A percentile compares a stretch with the other conserved stretches of the same genome.
These are phyloP conservation scores for Cerastoderma edule DNA, from an alignment of 2,888 invertebrate species.

Conservation along the genomic window DNA sequence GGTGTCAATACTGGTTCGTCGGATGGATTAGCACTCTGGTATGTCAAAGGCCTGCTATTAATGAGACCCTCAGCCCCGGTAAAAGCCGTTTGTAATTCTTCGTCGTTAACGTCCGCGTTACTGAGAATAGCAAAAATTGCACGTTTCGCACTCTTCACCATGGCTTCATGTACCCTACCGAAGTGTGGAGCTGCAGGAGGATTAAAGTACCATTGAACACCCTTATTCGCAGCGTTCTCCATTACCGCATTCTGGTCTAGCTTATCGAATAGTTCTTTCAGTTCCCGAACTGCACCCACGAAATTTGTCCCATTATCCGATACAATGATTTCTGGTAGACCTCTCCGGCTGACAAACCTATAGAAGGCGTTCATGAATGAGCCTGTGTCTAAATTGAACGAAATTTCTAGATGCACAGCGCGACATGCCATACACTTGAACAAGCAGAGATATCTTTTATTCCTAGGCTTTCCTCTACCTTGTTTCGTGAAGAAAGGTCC, in stretches of 20 bases:
- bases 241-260: constrained; percentile 33
- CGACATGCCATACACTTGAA: constrained; percentile 42
- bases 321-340: constrained; percentile 34
- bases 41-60: constrained; percentile 27
- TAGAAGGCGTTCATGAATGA: constrained; percentile 45
- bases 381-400: constrained; percentile 41
- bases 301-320: constrained; percentile 53
- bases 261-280: constrained; percentile 19
- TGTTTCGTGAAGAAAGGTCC: constrained; percentile 34
- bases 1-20: constrained; percentile 25
- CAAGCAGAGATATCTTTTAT: constrained; percentile 28
- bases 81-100: constrained; percentile 46
- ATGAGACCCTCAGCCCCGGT: constrained; percentile 32
- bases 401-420: constrained; percentile 48
- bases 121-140: constrained; percentile 31
- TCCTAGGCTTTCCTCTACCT: constrained; percentile 31
- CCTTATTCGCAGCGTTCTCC: constrained; percentile 20
- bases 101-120: constrained; percentile 24
- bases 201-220: constrained; percentile 36
- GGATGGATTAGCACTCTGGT: constrained; percentile 26
- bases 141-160: too few species aligned
- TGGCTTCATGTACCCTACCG: constrained; percentile 32
- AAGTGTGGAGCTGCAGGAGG: constrained; percentile 42
- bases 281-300: constrained; percentile 28
- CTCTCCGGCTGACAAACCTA: constrained; percentile 38